Evolutionary conservation across 53 echinoderm and acorn worm genomes (phyloP).

Genomic region (Paracentrotus lividus): DNA sequence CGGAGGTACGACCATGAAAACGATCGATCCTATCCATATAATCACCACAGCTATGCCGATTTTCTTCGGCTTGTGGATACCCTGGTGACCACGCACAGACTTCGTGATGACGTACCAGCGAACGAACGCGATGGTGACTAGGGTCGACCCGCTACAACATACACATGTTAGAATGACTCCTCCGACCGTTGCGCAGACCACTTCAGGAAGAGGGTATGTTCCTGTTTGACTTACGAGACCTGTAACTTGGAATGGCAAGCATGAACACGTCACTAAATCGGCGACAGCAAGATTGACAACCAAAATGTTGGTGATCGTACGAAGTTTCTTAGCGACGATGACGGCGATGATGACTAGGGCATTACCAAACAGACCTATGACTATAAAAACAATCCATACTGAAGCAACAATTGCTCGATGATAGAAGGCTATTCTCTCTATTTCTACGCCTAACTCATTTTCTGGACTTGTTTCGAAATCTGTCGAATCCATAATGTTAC

Average conservation of each 20-base stretch:
- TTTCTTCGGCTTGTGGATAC: constrained; percentile 48
- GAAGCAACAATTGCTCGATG: constrained; percentile 26
- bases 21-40: constrained; percentile 58
- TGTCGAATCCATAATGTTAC: neutral
- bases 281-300: constrained; percentile 78
- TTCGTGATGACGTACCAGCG: constrained; percentile 64
- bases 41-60: constrained; percentile 29
- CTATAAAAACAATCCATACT: neutral
- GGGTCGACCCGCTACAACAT: constrained; percentile 55
- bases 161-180: neutral
- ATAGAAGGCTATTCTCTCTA: neutral
- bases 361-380: constrained; percentile 64
- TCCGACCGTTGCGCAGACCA: constrained; percentile 24
- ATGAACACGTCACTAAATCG: constrained; percentile 70
- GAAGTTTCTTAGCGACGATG: constrained; percentile 67
- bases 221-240: neutral
- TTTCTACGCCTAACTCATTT: neutral
- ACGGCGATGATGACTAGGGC: constrained; percentile 74
- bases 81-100: constrained; percentile 50
- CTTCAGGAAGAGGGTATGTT: constrained; percentile 20
- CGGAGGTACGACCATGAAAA: constrained; percentile 60
- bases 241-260: constrained; percentile 38
- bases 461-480: neutral
- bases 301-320: constrained; percentile 72
- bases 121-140: constrained; percentile 26